Base-by-base conservation (phyloP, 2,888 invertebrate species). In the Glyphotaelius pellucidus region DNA sequence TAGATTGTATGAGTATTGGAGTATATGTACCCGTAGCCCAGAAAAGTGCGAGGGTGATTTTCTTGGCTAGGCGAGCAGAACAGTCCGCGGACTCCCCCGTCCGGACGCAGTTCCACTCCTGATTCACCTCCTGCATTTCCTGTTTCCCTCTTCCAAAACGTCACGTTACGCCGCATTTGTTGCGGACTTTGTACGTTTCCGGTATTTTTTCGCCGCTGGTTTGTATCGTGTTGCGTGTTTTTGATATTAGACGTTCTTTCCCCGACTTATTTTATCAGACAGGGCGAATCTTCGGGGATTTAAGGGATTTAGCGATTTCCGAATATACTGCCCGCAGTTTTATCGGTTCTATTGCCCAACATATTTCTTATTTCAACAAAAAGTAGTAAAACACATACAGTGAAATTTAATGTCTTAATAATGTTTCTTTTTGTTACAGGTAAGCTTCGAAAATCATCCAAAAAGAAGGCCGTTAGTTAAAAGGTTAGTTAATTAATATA, bases 101-200 rank as follows among this genome's bases (percentile, higher is more conserved):
- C 91, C 91, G 91, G 83, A 89, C 91, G 89, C 84, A 35, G 79
- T 42, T 80, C 87, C 88, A 91, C 80, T 84, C 67, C 91, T 84
- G 91, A 84, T 90, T 92, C 85, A 80, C 90, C 80, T 90, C 89
- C 90, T 91, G 31, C 90, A 81, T 47, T 86, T 92, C 87, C 91
- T 89, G 85, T 80, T 89, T 89, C 85, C 87, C 91, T 92, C 85
- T 79, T 86, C 91, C 86, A 89, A 90, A 92, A 83, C 88, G 91
- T 90, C 92, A 83, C 91, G 91, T 92, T 90, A 91, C 93, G 92
- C 90, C 92, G 91, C 88, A 93, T 93, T 93, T 93, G 93, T 90
- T 87, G 83, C 93, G 91, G 92, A 91, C 90, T 93, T 92, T 81
- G 90, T 90, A 87, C 81, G 92, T 92, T 92, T 92, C 93, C 93